Evolutionary conservation across 2,113 vertebrate species (phyloP).

Genomic region (Pachyramphus minor): DNA sequence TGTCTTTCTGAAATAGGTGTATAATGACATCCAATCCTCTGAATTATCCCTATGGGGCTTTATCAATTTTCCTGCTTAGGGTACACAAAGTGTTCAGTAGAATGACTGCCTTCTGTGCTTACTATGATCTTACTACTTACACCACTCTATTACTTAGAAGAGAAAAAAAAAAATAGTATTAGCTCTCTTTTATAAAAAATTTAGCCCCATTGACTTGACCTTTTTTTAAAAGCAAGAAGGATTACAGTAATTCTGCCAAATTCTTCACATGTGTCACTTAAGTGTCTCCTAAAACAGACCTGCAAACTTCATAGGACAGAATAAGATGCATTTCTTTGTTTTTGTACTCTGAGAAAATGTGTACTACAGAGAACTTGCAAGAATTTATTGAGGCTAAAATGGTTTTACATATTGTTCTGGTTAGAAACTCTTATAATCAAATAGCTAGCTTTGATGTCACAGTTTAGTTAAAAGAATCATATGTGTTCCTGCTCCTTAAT

Average conservation of each 20-base stretch:
- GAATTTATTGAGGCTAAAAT: no score
- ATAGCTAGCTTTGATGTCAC: neutral
- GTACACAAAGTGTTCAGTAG: neutral
- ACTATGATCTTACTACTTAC: neutral
- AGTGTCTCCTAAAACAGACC: neutral
- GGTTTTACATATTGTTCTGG: no score
- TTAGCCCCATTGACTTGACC: neutral
- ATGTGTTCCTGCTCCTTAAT: neutral
- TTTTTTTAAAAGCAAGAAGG: neutral
- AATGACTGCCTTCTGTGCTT: neutral
- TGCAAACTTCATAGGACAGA: neutral
- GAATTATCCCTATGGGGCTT: neutral
- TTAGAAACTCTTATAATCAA: neutral
- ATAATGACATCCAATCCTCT: neutral
- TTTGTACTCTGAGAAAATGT: neutral
- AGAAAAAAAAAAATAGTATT: fast-evolving
- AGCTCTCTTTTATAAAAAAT: neutral
- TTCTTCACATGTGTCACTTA: neutral
- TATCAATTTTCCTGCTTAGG: neutral
- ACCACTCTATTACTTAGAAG: neutral
- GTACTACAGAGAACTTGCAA: neutral
- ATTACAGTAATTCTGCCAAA: neutral
- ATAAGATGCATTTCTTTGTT: neutral
- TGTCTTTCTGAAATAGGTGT: neutral
- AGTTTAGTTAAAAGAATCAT: neutral